Evolutionary conservation across 2,797 vertebrate species (phyloP).

Genomic region (Choloepus didactylus): DNA sequence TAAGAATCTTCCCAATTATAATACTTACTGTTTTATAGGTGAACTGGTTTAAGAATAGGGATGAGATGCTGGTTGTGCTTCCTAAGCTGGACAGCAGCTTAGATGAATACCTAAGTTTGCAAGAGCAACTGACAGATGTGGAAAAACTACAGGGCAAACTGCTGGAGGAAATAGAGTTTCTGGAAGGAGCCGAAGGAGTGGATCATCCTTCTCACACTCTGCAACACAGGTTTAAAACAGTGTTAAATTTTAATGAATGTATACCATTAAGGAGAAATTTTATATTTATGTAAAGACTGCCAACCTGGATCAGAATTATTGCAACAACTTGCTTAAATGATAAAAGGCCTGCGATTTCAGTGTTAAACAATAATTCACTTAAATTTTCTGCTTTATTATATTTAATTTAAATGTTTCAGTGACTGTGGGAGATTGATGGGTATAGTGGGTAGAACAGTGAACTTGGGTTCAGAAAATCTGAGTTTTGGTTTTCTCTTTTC

Average conservation of each 20-base stretch:
- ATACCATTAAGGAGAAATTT: neutral
- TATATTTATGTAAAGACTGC: neutral
- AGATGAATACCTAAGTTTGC: constrained; percentile 95
- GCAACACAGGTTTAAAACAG: constrained; percentile 92
- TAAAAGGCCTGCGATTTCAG: neutral
- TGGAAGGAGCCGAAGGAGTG: constrained; percentile 95
- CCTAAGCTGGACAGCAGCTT: constrained; percentile 95
- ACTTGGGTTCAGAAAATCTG: constrained; percentile 49
- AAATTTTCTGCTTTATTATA: constrained; percentile 45
- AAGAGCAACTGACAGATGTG: constrained; percentile 94
- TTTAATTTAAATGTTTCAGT: constrained; percentile 40
- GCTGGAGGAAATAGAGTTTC: constrained; percentile 94
- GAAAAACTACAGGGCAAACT: constrained; percentile 95
- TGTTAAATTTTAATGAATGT: constrained; percentile 7
- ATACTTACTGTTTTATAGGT: constrained; percentile 89
- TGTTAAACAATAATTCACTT: constrained; percentile 13
- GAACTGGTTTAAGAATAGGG: constrained; percentile 99
- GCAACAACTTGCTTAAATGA: neutral
- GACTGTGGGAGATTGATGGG: neutral
- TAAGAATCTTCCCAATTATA: constrained; percentile 21
- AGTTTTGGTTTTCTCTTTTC: neutral
- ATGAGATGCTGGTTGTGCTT: constrained; percentile 96
- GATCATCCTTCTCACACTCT: constrained; percentile 95
- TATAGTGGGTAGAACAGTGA: neutral
- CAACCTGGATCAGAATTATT: constrained; percentile 18